Evolutionary conservation across 2,797 vertebrate species (phyloP).

Genomic region (Silurus lanzhouensis): DNA sequence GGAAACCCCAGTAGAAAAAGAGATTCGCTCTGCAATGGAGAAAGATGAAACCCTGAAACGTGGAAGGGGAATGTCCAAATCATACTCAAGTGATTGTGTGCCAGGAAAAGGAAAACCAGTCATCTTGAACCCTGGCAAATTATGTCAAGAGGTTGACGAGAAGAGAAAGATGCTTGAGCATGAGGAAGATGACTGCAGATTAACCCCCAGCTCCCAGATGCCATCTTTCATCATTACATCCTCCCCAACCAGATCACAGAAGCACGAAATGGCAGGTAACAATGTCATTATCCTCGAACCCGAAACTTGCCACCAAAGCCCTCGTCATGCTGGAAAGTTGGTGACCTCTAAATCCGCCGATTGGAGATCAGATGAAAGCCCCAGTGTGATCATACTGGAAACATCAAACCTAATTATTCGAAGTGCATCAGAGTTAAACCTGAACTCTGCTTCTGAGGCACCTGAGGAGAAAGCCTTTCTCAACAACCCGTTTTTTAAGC

Average conservation of each 20-base stretch:
- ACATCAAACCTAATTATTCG: slow-evolving; percentile 78
- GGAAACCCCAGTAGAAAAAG: slow-evolving; percentile 75
- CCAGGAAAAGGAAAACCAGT: slow-evolving; percentile 59
- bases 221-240: slow-evolving; percentile 79
- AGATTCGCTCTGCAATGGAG: slow-evolving; percentile 74
- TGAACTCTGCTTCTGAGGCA: slow-evolving; percentile 69
- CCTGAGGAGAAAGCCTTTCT: slow-evolving; percentile 76
- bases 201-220: slow-evolving; percentile 70
- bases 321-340: slow-evolving; percentile 53
- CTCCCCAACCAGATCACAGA: slow-evolving; percentile 70
- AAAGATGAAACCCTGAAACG: slow-evolving; percentile 71
- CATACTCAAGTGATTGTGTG: slow-evolving; percentile 70
- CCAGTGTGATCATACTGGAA: slow-evolving; percentile 76
- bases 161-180: slow-evolving; percentile 60
- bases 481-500: slow-evolving; percentile 82
- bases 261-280: slow-evolving; percentile 68
- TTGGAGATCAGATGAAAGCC: slow-evolving; percentile 69
- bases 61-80: slow-evolving; percentile 71
- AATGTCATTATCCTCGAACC: slow-evolving; percentile 75
- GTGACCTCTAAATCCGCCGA: slow-evolving; percentile 56
- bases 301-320: slow-evolving; percentile 59
- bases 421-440: slow-evolving; percentile 76
- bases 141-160: slow-evolving; percentile 60
- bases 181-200: slow-evolving; percentile 51
- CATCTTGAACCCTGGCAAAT: slow-evolving; percentile 52